Evolutionary conservation across 2,113 vertebrate genomes (phyloP), one percentile per base, ranked within the genome.

Genomic region (Phaetusa simplex): DNA sequence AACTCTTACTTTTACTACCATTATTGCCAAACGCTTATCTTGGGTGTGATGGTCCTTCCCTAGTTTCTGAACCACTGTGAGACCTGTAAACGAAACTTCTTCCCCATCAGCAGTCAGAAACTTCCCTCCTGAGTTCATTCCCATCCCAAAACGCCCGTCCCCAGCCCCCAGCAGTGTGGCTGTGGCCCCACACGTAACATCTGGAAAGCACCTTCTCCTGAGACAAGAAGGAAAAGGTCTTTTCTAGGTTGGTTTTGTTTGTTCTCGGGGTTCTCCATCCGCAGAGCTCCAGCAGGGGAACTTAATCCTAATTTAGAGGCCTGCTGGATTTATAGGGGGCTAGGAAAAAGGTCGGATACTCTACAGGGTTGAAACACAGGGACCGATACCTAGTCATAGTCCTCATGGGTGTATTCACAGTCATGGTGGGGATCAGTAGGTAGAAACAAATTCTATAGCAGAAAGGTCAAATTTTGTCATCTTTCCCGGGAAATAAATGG

Each of bases 331-430:
- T 84, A 45, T 17, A 47, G 40, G 27, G 52, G 17, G 10, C 21
- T 38, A 86, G 56, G n/a, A 70, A 36, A 76, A 71, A 24, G 6
- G 3, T 32, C 34, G 27, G 67, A 32, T 10, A 3, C 43, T 43
- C 49, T n/a, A 30, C 55, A 85, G 14, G 53, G 16, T 9, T 82
- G 59, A 73, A 73, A 43, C 30, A 24, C 16, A 15, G 59, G 49
- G 53, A 15, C n/a, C 50, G 49, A 26, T 42, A 52, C 1, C 1
- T 5, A 1, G 19, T 43, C 45, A 1, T 12, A 11, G n/a, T 66
- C 52, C 29, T n/a, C 52, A 3, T 11, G 32, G 9, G n/a, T 8
- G 4, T 43, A 27, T 42, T 71, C 11, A 5, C 21, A 73, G 76
- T 27, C 4, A 2, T 23, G 29, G 36, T 21, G 47, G 26, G 14